These are phyloP conservation scores for Cynoglossus semilaevis DNA, from an alignment of 2,113 vertebrate species.

Conservation along the genomic window DNA sequence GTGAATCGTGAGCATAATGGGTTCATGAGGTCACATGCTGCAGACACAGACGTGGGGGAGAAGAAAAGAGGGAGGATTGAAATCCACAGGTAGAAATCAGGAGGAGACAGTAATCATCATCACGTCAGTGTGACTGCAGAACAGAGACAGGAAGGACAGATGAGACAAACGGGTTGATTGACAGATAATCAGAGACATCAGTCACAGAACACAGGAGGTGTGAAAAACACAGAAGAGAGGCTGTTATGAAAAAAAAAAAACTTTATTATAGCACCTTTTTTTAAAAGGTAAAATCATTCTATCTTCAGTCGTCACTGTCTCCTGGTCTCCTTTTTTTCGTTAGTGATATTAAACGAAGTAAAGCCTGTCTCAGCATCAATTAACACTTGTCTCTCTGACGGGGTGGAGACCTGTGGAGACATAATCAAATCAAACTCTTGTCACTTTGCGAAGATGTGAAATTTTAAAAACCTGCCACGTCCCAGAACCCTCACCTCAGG, in stretches of 20 bases:
- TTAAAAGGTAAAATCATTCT: no score
- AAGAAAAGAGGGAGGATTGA: slow-evolving; percentile 1
- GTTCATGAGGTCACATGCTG: slow-evolving; percentile 15
- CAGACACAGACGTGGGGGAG: not conserved
- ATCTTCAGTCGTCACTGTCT: no score
- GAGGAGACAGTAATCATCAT: slow-evolving; percentile 10
- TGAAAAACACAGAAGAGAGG: slow-evolving; percentile 14
- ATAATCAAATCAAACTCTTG: no score
- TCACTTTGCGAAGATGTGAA: no score
- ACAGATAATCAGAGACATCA: slow-evolving; percentile 23
- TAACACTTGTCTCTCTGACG: not conserved
- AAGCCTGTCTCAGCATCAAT: not conserved
- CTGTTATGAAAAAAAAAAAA: slow-evolving; percentile 1
- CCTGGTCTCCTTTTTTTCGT: not conserved
- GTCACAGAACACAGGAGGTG: slow-evolving; percentile 4
- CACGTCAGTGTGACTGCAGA: slow-evolving; percentile 4
- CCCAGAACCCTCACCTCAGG: slow-evolving; percentile 20
- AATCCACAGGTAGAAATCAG: slow-evolving; percentile 23
- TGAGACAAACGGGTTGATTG: slow-evolving; percentile 23
- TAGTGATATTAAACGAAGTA: not conserved
- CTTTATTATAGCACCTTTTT: not conserved
- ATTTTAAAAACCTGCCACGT: slow-evolving; percentile 23
- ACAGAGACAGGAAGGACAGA: not conserved
- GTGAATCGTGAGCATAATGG: slow-evolving; percentile 28
- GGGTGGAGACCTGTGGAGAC: no score